These are phyloP conservation scores for Tiphia femorata DNA, from an alignment of 2,888 invertebrate genomes.

Conservation along the genomic window DNA sequence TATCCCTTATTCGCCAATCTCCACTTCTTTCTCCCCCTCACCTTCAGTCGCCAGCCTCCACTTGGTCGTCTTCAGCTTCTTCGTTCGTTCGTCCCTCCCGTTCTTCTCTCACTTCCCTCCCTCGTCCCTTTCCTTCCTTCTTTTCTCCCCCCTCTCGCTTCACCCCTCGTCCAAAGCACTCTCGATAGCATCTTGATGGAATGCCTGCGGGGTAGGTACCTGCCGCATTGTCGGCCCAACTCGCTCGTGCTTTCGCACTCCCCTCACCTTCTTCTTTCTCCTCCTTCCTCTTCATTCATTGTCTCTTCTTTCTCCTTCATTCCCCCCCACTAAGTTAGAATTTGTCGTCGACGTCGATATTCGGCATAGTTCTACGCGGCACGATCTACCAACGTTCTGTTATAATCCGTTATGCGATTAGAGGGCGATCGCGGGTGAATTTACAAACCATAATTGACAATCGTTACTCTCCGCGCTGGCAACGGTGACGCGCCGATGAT, in stretches of 20 bases:
- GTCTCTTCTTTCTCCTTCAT: background rate
- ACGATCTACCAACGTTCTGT: no score
- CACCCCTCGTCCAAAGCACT: conserved; percentile 23
- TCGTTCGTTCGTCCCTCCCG: conserved; percentile 25
- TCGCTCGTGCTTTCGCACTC: conserved; percentile 37
- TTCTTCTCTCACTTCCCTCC: conserved; percentile 14
- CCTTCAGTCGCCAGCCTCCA: background rate
- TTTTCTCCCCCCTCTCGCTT: conserved; percentile 28
- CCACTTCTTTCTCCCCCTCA: conserved; percentile 13
- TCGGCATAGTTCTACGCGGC: background rate
- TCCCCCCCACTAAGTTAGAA: background rate
- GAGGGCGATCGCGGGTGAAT: no score
- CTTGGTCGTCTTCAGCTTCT: conserved; percentile 15
- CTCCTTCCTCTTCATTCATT: conserved; percentile 26
- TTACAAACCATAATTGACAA: no score
- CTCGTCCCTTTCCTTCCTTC: conserved; percentile 13
- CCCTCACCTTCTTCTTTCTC: conserved; percentile 20
- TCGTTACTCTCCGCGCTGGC: no score
- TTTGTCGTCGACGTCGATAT: background rate
- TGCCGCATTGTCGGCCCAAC: conserved; percentile 61
- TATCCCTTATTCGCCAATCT: background rate
- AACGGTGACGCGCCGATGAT: no score
- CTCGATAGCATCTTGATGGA: conserved; percentile 66
- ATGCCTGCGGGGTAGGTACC: conserved; percentile 64
- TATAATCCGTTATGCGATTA: no score